These are phyloP conservation scores for Belonocnema kinseyi DNA, from an alignment of 1,140 invertebrate species.

Conservation along the genomic window DNA sequence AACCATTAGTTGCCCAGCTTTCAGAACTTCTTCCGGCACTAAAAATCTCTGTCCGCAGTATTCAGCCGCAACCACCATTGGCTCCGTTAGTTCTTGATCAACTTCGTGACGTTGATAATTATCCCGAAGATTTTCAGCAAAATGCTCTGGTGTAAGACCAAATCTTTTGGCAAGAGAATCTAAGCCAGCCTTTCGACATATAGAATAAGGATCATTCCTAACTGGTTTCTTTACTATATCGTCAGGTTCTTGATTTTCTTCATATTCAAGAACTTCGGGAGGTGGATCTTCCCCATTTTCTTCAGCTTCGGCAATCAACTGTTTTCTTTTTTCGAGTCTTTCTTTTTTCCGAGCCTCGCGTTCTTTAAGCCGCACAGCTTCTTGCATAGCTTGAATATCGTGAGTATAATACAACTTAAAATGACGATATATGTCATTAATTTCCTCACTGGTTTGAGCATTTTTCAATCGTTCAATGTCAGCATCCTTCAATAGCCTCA, in stretches of 20 bases:
- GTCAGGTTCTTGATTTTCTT: conserved; percentile 79
- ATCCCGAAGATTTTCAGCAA: conserved; percentile 97
- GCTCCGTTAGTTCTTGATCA: conserved; percentile 90
- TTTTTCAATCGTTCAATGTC: conserved; percentile 89
- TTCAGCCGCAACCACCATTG: conserved; percentile 87
- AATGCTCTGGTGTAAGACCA: conserved; percentile 96
- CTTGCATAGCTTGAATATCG: conserved; percentile 91
- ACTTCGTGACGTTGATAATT: conserved; percentile 98
- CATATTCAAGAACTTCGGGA: conserved; percentile 71
- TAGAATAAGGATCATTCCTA: conserved; percentile 89
- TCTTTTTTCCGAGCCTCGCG: conserved; percentile 77
- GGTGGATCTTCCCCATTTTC: conserved; percentile 78
- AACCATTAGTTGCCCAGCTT: conserved; percentile 95
- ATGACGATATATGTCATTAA: conserved; percentile 94
- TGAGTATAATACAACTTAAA: conserved; percentile 94
- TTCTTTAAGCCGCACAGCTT: conserved; percentile 78
- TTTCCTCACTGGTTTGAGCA: conserved; percentile 92
- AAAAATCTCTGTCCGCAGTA: conserved; percentile 78
- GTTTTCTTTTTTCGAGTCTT: conserved; percentile 66
- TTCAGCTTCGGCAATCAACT: conserved; percentile 76
- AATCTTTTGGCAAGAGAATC: conserved; percentile 92
- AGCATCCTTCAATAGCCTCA: conserved; percentile 89
- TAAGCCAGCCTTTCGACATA: conserved; percentile 90
- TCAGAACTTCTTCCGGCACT: conserved; percentile 85
- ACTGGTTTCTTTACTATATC: conserved; percentile 88